Conservation (phyloP, 1,140 invertebrate species). For the Aricia agestis region DNA sequence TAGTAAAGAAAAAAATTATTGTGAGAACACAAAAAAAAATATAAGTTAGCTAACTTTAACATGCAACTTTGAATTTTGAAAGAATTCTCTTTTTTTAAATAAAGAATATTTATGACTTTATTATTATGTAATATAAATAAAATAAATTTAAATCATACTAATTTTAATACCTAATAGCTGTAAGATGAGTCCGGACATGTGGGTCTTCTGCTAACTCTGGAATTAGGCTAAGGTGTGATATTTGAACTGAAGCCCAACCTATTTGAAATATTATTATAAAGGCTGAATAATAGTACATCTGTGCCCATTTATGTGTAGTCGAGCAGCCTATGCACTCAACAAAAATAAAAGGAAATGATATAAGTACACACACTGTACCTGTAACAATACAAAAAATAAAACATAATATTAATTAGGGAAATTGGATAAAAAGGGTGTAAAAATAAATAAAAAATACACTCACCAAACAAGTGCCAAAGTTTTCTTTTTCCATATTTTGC, state of each 20-base stretch:
- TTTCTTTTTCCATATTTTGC: constrained; percentile 90
- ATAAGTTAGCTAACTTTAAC: no score
- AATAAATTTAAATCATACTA: no score
- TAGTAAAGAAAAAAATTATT: neutral
- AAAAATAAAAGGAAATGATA: constrained; percentile 94
- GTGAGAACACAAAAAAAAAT: no score
- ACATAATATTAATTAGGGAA: neutral
- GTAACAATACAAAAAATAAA: constrained; percentile 30
- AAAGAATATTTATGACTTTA: no score
- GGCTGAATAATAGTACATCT: constrained; percentile 91
- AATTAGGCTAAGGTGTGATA: constrained; percentile 92
- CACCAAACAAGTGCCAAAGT: constrained; percentile 94
- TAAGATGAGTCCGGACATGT: constrained; percentile 89
- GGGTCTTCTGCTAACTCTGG: constrained; percentile 84
- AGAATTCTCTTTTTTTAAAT: no score
- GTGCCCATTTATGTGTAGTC: constrained; percentile 80
- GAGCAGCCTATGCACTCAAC: constrained; percentile 86
- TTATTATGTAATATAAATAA: no score
- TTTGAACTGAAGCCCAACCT: constrained; percentile 96
- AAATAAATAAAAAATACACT: constrained; percentile 48
- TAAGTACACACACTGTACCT: constrained; percentile 87
- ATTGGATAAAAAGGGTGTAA: neutral
- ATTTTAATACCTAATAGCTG: constrained; percentile 84
- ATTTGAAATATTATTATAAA: constrained; percentile 97
- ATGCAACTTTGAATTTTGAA: no score